Conservation (phyloP, 2,888 invertebrate genomes). For the Parthenolecanium corni region DNA sequence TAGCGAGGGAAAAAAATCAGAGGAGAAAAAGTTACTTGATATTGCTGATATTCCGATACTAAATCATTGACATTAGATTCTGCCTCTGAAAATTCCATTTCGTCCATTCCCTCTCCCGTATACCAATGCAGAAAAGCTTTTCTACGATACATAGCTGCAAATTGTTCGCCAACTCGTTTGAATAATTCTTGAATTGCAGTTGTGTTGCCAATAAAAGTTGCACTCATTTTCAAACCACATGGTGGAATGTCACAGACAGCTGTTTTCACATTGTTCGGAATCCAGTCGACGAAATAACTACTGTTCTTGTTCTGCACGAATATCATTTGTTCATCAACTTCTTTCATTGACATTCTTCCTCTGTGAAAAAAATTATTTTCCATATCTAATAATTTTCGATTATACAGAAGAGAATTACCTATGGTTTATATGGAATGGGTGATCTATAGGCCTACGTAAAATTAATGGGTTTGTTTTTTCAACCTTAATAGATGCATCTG, state of each 20-base stretch:
- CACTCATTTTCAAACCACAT: constrained; percentile 47
- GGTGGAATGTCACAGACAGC: constrained; percentile 52
- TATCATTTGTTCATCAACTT: constrained; percentile 48
- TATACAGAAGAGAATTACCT: too few relatives aligned
- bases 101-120: constrained; percentile 81
- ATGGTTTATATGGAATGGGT: too few relatives aligned
- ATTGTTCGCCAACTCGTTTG: constrained; percentile 45
- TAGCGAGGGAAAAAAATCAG: background rate
- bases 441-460: too few relatives aligned
- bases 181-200: constrained; percentile 46
- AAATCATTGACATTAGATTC: constrained; percentile 62
- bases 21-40: constrained; percentile 37
- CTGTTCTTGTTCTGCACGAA: constrained; percentile 40
- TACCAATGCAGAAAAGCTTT: constrained; percentile 93
- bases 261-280: constrained; percentile 42
- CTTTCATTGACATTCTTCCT: constrained; percentile 37
- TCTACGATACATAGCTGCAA: constrained; percentile 49
- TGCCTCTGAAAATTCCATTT: constrained; percentile 58
- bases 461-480: too few relatives aligned
- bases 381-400: too few relatives aligned
- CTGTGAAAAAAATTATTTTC: too few relatives aligned
- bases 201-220: constrained; percentile 48
- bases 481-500: too few relatives aligned
- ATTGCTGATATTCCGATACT: constrained; percentile 63
- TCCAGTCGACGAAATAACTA: constrained; percentile 39